phyloP scores from a whole-genome alignment of 1,140 invertebrate genomes.

The Apis cerana region DNA sequence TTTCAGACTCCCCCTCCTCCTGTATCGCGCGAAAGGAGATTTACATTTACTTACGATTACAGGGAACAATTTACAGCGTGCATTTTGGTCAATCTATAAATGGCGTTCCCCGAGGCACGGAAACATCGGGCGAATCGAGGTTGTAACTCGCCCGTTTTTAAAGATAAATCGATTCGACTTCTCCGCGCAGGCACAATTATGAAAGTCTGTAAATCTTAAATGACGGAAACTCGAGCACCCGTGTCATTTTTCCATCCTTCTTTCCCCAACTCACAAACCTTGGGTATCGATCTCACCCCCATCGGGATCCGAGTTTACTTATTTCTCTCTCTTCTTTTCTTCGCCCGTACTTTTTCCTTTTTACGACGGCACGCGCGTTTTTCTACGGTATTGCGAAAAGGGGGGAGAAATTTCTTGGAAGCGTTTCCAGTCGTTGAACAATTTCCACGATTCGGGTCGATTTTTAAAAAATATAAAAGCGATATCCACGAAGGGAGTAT shows the following conservation, averaged over 20 bases:
- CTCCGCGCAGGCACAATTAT: background rate
- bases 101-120: background rate
- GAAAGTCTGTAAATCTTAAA: background rate
- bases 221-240: conserved; percentile 3
- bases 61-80: background rate
- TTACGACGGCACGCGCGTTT: no score
- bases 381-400: no score
- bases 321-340: no score
- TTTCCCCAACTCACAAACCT: conserved; percentile 30
- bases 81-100: no score
- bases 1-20: no score
- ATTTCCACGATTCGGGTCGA: no score
- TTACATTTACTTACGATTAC: background rate
- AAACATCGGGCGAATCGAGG: background rate
- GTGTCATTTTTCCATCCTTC: conserved; percentile 31
- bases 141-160: background rate
- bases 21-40: no score
- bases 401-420: no score
- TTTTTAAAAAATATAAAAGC: no score
- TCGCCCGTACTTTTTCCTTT: no score
- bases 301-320: no score
- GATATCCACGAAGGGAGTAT: background rate
- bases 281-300: conserved; percentile 27
- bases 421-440: no score
- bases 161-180: conserved; percentile 17